A percentile compares a stretch with the other conserved stretches of the same genome.
phyloP scores from a whole-genome alignment of 1,140 invertebrate genomes.

The Sitobion miscanthi region DNA sequence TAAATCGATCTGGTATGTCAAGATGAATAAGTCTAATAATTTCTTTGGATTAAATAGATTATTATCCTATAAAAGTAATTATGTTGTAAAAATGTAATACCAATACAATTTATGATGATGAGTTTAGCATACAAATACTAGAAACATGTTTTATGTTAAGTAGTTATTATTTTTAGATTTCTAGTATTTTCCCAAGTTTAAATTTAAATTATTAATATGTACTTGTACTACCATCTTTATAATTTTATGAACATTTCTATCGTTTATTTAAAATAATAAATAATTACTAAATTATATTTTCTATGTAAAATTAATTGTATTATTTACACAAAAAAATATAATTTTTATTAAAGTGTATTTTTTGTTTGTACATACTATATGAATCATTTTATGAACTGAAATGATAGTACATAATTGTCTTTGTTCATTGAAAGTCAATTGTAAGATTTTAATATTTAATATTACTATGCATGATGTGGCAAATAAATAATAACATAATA shows the following conservation, averaged over 20 bases:
- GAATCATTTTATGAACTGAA: not conserved
- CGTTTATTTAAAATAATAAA: no score
- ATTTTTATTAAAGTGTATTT: not conserved
- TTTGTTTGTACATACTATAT: not conserved
- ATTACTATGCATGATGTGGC: not conserved
- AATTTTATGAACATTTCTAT: not conserved
- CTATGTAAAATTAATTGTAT: not conserved
- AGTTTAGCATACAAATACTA: not conserved
- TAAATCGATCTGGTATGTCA: conserved; percentile 30
- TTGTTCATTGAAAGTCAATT: not conserved
- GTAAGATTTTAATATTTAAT: not conserved
- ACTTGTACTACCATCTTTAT: not conserved
- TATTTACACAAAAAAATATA: not conserved
- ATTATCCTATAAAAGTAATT: not conserved
- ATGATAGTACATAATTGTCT: not conserved
- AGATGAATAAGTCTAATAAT: not conserved
- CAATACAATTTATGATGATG: not conserved
- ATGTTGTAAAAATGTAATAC: not conserved
- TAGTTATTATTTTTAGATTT: conserved; percentile 7
- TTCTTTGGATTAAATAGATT: not conserved
- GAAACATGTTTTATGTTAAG: not conserved
- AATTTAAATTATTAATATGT: not conserved
- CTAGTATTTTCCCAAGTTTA: not conserved
- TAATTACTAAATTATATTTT: no score
- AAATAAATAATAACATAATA: conserved; percentile 3